Evolutionary conservation across 2,888 invertebrate genomes (phyloP).

Genomic region (Iselma pallidipennis): DNA sequence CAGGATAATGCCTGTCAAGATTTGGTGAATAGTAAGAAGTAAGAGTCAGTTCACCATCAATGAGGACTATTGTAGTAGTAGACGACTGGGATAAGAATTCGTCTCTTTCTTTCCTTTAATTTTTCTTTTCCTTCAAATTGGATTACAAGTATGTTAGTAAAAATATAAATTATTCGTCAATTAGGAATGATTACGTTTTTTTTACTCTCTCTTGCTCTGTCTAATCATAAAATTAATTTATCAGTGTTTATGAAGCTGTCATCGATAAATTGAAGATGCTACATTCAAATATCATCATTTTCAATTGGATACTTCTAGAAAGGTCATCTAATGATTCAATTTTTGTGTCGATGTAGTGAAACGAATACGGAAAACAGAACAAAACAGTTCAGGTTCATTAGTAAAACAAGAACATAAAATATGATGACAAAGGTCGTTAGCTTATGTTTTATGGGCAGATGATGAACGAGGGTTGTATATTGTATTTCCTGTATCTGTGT

Average conservation of each 20-base stretch:
- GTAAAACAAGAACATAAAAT: constrained; percentile 13
- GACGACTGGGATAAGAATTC: not conserved
- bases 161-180: not conserved
- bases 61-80: constrained; percentile 20
- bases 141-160: no score
- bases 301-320: not conserved
- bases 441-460: constrained; percentile 41
- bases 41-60: constrained; percentile 38
- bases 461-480: constrained; percentile 48
- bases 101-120: no score
- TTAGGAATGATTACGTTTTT: no score
- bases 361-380: constrained; percentile 7
- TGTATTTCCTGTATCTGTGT: constrained; percentile 48
- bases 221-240: not conserved
- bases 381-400: no score
- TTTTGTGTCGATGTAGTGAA: not conserved
- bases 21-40: constrained; percentile 38
- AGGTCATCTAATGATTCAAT: not conserved
- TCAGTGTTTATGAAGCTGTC: not conserved
- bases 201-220: no score
- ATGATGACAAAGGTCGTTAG: constrained; percentile 25
- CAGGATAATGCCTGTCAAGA: constrained; percentile 42
- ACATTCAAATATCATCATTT: not conserved
- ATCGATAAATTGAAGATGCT: not conserved
- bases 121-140: no score